These are phyloP conservation scores for Syrphus vitripennis DNA, from an alignment of 2,888 invertebrate species.

Conservation along the genomic window DNA sequence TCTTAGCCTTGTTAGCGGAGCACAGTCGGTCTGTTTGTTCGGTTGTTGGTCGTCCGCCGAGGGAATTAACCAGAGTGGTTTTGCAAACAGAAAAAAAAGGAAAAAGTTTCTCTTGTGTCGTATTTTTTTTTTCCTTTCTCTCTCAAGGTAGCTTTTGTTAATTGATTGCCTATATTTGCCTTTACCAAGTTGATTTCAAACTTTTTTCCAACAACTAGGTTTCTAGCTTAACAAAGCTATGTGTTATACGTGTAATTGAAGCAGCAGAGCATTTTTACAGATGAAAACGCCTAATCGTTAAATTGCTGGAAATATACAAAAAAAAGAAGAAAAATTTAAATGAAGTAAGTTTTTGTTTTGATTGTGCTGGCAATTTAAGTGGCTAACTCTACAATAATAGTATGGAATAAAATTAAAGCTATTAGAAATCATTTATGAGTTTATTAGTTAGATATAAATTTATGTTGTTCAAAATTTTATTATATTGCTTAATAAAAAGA, in stretches of 20 bases:
- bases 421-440: too few species aligned
- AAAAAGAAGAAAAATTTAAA: neutral
- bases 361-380: too few species aligned
- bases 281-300: constrained; percentile 1
- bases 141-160: neutral
- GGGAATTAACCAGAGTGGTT: neutral
- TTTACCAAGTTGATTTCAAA: neutral
- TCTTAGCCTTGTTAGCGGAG: neutral
- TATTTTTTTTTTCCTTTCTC: neutral
- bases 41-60: neutral
- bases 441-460: too few species aligned
- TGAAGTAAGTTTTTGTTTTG: neutral
- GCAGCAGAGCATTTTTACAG: constrained; percentile 22
- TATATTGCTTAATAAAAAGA: too few species aligned
- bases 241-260: neutral
- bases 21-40: neutral
- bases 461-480: too few species aligned
- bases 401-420: too few species aligned
- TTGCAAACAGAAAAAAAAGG: neutral
- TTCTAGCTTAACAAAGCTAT: constrained; percentile 1
- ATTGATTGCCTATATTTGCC: constrained; percentile 52
- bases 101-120: neutral
- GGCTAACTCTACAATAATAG: too few species aligned
- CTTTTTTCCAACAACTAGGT: constrained; percentile 7
- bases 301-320: constrained; percentile 44